phyloP scores from a whole-genome alignment of 2,797 vertebrate genomes.

The Sebastes baramenuke region DNA sequence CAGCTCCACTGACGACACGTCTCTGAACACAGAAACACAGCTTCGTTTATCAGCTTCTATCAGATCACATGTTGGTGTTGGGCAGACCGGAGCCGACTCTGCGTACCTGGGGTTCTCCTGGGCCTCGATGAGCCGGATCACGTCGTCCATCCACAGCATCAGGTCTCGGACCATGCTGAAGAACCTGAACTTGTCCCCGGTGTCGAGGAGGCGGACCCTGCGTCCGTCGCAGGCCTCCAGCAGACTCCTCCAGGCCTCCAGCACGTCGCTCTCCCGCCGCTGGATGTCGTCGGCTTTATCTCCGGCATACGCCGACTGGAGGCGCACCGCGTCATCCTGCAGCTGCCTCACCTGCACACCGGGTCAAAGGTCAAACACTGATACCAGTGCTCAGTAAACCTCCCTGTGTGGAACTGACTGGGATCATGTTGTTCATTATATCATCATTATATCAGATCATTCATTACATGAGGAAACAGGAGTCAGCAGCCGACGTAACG shows the following conservation, averaged over 20 bases:
- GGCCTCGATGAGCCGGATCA: constrained; percentile 94
- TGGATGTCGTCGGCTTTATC: constrained; percentile 98
- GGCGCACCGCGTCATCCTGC: constrained; percentile 93
- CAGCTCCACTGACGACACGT: constrained; percentile 96
- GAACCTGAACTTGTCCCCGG: constrained; percentile 96
- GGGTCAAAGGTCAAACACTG: background rate
- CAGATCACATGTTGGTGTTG: accelerated
- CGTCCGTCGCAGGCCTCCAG: constrained; percentile 92
- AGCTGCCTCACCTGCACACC: constrained; percentile 89
- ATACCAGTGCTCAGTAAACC: background rate
- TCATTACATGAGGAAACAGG: too few relatives aligned
- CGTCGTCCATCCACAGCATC: constrained; percentile 98
- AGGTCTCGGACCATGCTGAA: constrained; percentile 97
- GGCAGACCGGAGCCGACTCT: accelerated
- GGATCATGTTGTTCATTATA: background rate
- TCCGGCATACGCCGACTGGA: constrained; percentile 94
- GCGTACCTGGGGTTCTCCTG: constrained; percentile 95
- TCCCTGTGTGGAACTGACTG: background rate
- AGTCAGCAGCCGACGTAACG: too few relatives aligned
- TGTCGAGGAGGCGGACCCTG: constrained; percentile 86
- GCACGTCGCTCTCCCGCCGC: constrained; percentile 89
- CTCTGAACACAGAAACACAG: constrained; percentile 73
- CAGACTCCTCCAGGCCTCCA: constrained; percentile 92
- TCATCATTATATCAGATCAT: too few relatives aligned
- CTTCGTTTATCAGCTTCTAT: background rate